A percentile compares a stretch with the other conserved stretches of the same genome.
Conservation (phyloP, 1,140 invertebrate genomes). For the Diabrotica undecimpunctata region DNA sequence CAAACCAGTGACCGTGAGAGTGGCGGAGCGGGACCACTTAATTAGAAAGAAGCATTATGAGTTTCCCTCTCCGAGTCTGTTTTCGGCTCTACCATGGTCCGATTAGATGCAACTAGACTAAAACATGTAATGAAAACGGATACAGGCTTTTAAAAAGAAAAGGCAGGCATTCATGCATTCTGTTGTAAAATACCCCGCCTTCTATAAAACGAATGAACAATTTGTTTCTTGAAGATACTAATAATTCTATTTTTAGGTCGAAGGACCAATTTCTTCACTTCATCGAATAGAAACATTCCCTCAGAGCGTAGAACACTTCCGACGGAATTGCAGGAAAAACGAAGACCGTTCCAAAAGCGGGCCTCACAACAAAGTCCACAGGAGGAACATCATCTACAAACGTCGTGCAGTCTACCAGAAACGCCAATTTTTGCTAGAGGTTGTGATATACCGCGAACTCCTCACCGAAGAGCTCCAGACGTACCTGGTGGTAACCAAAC, state of each 20-base stretch:
- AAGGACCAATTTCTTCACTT: slow-evolving; percentile 54
- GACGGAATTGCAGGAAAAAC: slow-evolving; percentile 58
- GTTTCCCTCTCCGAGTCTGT: too few relatives aligned
- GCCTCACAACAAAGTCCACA: slow-evolving; percentile 48
- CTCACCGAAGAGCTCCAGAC: slow-evolving; percentile 60
- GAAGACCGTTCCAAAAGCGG: slow-evolving; percentile 51
- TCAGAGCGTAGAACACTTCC: slow-evolving; percentile 68
- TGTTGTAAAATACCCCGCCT: too few relatives aligned
- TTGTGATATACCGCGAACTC: slow-evolving; percentile 72
- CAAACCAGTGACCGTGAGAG: too few relatives aligned
- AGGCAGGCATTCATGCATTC: too few relatives aligned
- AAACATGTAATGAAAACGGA: too few relatives aligned
- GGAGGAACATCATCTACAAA: slow-evolving; percentile 63
- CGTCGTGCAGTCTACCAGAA: slow-evolving; percentile 76
- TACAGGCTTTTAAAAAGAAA: too few relatives aligned
- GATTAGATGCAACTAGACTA: too few relatives aligned
- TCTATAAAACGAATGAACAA: too few relatives aligned
- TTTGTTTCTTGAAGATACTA: too few relatives aligned
- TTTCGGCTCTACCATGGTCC: too few relatives aligned
- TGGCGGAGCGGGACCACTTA: too few relatives aligned
- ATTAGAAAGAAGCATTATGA: too few relatives aligned
- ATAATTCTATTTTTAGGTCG: slow-evolving; percentile 46
- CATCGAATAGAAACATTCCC: slow-evolving; percentile 52
- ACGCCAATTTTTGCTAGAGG: slow-evolving; percentile 78
- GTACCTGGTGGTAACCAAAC: slow-evolving; percentile 47